A percentile compares a stretch with the other conserved stretches of the same genome.
These are phyloP conservation scores for Pagetopsis macropterus DNA, from an alignment of 2,797 vertebrate genomes.

Conservation along the genomic window DNA sequence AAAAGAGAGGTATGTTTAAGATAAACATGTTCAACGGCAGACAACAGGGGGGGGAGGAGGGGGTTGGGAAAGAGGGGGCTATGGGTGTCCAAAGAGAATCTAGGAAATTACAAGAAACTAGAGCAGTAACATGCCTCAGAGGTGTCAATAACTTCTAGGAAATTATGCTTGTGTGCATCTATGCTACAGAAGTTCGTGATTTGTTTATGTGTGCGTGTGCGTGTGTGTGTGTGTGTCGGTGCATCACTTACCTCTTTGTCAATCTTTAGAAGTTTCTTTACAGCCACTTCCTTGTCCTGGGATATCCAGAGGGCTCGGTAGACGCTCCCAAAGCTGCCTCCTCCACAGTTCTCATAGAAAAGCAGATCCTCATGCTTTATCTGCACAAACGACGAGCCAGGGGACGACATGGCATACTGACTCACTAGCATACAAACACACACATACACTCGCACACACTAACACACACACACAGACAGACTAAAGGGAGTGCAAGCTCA, in stretches of 20 bases:
- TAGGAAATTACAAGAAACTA: conserved; percentile 24
- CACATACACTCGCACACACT: conserved; percentile 42
- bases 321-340: conserved; percentile 97
- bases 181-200: not conserved
- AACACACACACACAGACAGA: conserved; percentile 26
- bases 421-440: conserved; percentile 60
- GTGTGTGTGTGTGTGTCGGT: conserved; percentile 2
- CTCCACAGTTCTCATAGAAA: conserved; percentile 97
- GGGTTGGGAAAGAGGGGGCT: conserved; percentile 2
- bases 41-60: conserved; percentile 23
- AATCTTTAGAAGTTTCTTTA: conserved; percentile 98
- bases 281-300: conserved; percentile 97
- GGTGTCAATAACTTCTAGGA: not conserved
- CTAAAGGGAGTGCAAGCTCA: conserved; percentile 35
- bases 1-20: conserved; percentile 68
- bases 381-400: conserved; percentile 96
- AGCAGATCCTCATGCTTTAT: conserved; percentile 97
- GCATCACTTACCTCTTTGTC: conserved; percentile 90
- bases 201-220: conserved; percentile 23
- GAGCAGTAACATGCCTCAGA: not conserved
- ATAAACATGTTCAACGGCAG: conserved; percentile 68
- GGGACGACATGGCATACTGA: conserved; percentile 99
- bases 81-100: conserved; percentile 20
- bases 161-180: conserved; percentile 1
- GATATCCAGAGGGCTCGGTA: conserved; percentile 96